These are phyloP conservation scores for Emydoidea blandingii DNA, from an alignment of 2,797 vertebrate genomes.

Conservation along the genomic window DNA sequence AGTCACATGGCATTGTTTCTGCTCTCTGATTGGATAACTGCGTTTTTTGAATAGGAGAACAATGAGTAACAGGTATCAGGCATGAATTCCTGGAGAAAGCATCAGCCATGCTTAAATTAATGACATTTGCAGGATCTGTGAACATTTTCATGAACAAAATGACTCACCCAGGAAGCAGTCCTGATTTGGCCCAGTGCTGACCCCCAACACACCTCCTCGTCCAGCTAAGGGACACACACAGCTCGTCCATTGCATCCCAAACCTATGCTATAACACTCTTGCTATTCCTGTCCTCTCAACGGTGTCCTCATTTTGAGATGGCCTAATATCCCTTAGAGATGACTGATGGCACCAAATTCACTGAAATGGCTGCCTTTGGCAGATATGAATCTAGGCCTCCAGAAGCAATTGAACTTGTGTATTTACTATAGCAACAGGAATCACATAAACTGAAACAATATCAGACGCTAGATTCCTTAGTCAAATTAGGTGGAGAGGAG, in stretches of 20 bases:
- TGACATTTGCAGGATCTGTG: too few species aligned
- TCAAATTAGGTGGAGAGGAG: background rate
- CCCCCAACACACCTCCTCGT: too few species aligned
- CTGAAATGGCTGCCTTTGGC: background rate
- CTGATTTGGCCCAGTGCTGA: too few species aligned
- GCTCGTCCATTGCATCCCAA: background rate
- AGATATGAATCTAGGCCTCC: background rate
- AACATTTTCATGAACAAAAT: too few species aligned
- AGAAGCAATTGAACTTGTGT: background rate
- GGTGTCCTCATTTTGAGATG: background rate
- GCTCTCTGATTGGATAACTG: background rate
- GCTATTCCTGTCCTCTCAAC: background rate
- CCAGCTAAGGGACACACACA: too few species aligned
- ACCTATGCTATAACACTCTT: background rate
- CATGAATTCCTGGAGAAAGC: too few species aligned
- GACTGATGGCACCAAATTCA: background rate
- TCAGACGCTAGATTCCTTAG: background rate
- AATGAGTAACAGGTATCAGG: background rate
- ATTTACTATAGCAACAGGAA: background rate
- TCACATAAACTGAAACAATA: background rate
- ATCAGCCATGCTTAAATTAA: too few species aligned
- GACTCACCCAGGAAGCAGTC: too few species aligned
- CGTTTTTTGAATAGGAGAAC: background rate
- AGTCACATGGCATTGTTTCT: background rate
- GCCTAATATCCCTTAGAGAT: background rate